phyloP scores from a whole-genome alignment of 2,888 invertebrate genomes.

The Aproaerema taeniolella region DNA sequence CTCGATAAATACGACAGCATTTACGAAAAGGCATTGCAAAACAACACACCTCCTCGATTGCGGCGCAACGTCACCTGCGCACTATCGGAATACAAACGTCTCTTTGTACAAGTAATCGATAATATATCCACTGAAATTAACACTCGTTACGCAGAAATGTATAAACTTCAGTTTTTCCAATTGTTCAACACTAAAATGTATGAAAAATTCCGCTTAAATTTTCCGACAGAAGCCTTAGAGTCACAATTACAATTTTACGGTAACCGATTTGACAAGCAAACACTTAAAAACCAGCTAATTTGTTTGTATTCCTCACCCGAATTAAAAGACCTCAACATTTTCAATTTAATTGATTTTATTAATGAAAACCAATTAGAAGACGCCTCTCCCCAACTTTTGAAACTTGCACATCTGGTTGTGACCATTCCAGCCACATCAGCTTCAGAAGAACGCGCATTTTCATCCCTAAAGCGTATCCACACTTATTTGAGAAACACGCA shows the following conservation, averaged over 20 bases:
- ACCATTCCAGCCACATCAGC: not conserved
- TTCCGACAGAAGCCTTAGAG: not conserved
- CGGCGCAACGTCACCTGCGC: conserved; percentile 1
- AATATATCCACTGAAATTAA: conserved; percentile 7
- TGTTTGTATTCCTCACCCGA: not conserved
- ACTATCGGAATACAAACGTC: conserved; percentile 2
- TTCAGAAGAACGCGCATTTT: conserved; percentile 1
- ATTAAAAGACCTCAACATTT: not conserved
- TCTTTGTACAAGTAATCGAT: conserved; percentile 6
- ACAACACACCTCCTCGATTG: conserved; percentile 3
- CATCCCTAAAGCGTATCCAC: conserved; percentile 4
- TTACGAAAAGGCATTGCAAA: not conserved
- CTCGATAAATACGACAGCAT: not conserved
- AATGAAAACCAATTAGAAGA: conserved; percentile 1
- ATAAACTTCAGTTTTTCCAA: conserved; percentile 1
- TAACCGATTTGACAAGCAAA: not conserved
- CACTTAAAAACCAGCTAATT: not conserved
- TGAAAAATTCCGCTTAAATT: not conserved
- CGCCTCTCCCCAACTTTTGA: not conserved
- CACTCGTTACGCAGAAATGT: not conserved
- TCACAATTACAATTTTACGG: not conserved
- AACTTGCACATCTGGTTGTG: not conserved
- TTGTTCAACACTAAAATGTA: not conserved
- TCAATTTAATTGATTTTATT: conserved; percentile 3
- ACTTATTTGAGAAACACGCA: conserved; percentile 12